Evolutionary conservation across 2,797 vertebrate genomes (phyloP), one percentile per base, ranked within the genome.

Genomic region (Acridotheres tristis): DNA sequence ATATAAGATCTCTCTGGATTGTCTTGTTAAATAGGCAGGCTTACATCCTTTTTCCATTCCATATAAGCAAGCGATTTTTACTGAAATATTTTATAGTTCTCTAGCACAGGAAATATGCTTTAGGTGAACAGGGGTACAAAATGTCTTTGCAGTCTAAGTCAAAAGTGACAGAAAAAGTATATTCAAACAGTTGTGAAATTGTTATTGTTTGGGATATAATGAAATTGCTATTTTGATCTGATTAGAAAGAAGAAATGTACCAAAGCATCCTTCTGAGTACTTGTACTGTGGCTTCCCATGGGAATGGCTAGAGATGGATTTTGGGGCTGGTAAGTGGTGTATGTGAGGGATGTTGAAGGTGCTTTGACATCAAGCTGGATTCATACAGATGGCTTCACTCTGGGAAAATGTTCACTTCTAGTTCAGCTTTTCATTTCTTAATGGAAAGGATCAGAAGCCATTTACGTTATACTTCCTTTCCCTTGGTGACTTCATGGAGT

Each of bases 351-450:
- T 47, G 19, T 25, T 73, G 58, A 78, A 78, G 51, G 29, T 36
- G 1, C 53, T 94, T 50, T 73, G 45, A 76, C 45, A 48, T 66
- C 42, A 38, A 11, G 58, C 27, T 75, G 74, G 29, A 45, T 72
- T 79, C 51, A 16, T 61, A 58, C 16, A 88, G 61, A 36, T 78
- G 75, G 43, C 61, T 76, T 86, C 42, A 42, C 26, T 16, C 5
- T 75, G n/a, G 51, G 54, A 77, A 43, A 83, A 22, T 0, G 0
- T 54, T 88, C 61, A 32, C 57, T 71, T 91, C 65, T 65, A n/a
- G 19, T 84, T 94, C 83, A 93, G 36, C 23, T 84, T 88, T 91
- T 80, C 11, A 65, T 88, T 92, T 77, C 58, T 67, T 91, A 77
- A 72, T 81, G 73, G 58, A 51, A 74, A 72, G 36, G 23, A 75